These are phyloP conservation scores for Ginglymostoma cirratum DNA, from an alignment of 2,113 vertebrate genomes.

Conservation along the genomic window DNA sequence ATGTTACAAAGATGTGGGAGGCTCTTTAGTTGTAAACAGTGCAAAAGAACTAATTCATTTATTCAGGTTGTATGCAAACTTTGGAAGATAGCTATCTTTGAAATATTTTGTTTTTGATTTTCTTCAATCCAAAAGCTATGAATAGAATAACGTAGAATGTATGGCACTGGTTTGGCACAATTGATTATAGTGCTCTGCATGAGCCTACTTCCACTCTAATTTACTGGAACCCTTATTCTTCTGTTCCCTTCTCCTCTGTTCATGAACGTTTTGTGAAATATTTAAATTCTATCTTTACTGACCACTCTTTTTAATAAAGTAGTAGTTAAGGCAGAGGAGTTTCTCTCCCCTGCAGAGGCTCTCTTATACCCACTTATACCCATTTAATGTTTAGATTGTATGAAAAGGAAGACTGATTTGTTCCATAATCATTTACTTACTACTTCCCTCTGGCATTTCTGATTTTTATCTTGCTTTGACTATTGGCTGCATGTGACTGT, in stretches of 20 bases:
- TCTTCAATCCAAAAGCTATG: neutral
- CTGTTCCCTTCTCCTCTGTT: neutral
- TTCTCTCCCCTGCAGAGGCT: neutral
- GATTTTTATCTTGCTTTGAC: neutral
- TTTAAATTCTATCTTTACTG: neutral
- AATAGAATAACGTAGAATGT: neutral
- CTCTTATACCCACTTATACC: neutral
- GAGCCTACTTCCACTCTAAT: neutral
- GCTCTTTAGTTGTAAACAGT: neutral
- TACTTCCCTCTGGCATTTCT: neutral
- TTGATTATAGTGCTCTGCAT: neutral
- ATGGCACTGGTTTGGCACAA: neutral
- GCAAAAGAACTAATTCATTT: neutral
- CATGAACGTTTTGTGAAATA: neutral
- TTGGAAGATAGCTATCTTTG: too few relatives aligned
- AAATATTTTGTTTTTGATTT: too few relatives aligned
- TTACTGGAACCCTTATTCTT: neutral
- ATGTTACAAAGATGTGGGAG: neutral
- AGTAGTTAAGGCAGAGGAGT: neutral
- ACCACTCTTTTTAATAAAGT: neutral
- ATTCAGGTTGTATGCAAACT: neutral
- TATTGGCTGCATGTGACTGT: neutral
- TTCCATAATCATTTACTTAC: neutral
- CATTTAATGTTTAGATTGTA: too few relatives aligned
- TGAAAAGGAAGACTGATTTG: neutral